Evolutionary conservation across 1,140 invertebrate genomes (phyloP).

Genomic region (Euwallacea similis): DNA sequence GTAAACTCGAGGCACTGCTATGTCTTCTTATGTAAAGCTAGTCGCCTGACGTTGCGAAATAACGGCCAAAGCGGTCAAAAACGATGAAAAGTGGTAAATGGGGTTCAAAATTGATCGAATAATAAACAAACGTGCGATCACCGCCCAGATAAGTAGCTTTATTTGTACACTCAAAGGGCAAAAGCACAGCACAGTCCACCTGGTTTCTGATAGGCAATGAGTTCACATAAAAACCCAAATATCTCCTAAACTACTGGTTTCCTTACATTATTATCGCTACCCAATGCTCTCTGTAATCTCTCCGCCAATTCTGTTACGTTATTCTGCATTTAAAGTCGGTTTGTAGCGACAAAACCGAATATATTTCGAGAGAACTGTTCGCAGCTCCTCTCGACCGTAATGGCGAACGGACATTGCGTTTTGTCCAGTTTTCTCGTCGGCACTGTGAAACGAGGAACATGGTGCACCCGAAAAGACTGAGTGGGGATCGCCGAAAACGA

Average conservation of each 20-base stretch:
- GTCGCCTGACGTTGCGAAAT: constrained; percentile 44
- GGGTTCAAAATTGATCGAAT: constrained; percentile 17
- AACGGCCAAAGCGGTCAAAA: constrained; percentile 25
- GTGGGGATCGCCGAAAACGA: constrained; percentile 50
- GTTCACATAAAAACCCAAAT: constrained; percentile 42
- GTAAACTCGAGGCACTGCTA: constrained; percentile 34
- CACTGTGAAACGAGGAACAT: constrained; percentile 55
- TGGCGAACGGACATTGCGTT: constrained; percentile 56
- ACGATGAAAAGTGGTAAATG: constrained; percentile 15
- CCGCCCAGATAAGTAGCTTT: constrained; percentile 28
- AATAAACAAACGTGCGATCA: constrained; percentile 23
- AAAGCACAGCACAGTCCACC: constrained; percentile 45
- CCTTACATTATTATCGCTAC: constrained; percentile 72
- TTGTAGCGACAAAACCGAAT: constrained; percentile 54
- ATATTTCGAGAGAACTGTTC: constrained; percentile 53
- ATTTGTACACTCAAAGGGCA: constrained; percentile 33
- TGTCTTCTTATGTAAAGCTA: constrained; percentile 45
- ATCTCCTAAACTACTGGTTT: constrained; percentile 44
- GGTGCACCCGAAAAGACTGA: constrained; percentile 54
- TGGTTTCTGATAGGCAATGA: constrained; percentile 41
- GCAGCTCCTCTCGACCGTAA: constrained; percentile 54
- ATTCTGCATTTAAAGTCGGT: constrained; percentile 60
- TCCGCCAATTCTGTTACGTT: constrained; percentile 65
- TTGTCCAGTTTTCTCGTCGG: constrained; percentile 53
- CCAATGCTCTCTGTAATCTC: constrained; percentile 66